phyloP scores from a whole-genome alignment of 2,113 vertebrate species.

The Gymnobelideus leadbeateri region DNA sequence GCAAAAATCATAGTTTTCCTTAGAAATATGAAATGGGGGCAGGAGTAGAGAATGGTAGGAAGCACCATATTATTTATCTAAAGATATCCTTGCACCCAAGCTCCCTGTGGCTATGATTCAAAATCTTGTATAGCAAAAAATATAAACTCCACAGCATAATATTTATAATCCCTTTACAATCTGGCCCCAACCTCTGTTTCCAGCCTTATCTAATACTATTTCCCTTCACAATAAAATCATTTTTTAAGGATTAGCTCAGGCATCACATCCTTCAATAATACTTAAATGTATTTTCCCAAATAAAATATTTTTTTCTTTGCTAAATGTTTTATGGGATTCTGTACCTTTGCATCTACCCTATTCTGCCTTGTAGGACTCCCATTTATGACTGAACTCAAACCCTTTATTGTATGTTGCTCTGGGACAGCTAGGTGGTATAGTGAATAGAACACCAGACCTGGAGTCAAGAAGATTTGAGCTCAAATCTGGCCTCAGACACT shows the following conservation, averaged over 20 bases:
- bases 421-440: too few species aligned
- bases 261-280: neutral
- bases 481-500: too few species aligned
- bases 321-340: neutral
- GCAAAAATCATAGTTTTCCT: neutral
- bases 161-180: neutral
- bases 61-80: neutral
- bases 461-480: too few species aligned
- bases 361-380: neutral
- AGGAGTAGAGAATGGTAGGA: neutral
- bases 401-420: neutral
- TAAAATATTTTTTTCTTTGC: slow-evolving; percentile 40
- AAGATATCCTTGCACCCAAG: neutral
- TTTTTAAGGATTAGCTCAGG: neutral
- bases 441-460: too few species aligned
- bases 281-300: slow-evolving; percentile 18
- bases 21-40: neutral
- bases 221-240: neutral
- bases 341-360: neutral
- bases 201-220: neutral
- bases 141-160: neutral
- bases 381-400: too few species aligned
- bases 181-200: neutral
- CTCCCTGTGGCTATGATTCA: neutral
- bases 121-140: neutral